These are phyloP conservation scores for Drosophila rufa DNA, from an alignment of 1,140 invertebrate genomes.

Conservation along the genomic window DNA sequence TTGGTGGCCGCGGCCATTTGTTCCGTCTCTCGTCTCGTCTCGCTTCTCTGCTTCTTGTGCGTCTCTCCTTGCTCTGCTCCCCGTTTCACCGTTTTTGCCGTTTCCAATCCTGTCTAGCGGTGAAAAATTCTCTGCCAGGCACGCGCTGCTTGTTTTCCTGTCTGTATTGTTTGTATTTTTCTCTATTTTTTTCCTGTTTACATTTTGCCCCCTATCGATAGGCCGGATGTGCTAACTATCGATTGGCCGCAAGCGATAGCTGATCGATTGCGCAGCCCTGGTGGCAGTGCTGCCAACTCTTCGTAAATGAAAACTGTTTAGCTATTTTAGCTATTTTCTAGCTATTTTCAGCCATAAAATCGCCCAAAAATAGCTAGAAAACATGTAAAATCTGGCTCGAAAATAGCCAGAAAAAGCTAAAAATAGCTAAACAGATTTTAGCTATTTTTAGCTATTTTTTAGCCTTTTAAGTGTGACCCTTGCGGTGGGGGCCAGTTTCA, in stretches of 20 bases:
- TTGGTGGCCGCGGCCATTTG: slow-evolving; percentile 70
- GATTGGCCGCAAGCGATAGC: slow-evolving; percentile 8
- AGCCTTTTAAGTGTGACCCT: no score
- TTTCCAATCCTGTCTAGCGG: not conserved
- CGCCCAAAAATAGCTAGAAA: no score
- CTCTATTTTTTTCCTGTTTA: slow-evolving; percentile 78
- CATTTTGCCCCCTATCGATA: slow-evolving; percentile 65
- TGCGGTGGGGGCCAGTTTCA: no score
- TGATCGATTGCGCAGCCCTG: slow-evolving; percentile 3
- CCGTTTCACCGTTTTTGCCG: not conserved
- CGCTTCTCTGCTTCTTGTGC: slow-evolving; percentile 29
- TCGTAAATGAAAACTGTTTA: no score
- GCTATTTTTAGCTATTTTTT: no score
- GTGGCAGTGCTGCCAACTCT: not conserved
- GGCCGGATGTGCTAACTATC: slow-evolving; percentile 20
- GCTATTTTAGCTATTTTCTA: no score
- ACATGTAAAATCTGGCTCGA: no score
- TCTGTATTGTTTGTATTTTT: slow-evolving; percentile 83
- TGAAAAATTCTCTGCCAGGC: slow-evolving; percentile 54
- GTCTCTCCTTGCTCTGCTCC: slow-evolving; percentile 9
- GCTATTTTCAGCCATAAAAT: no score
- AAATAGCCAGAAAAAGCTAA: no score
- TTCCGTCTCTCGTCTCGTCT: slow-evolving; percentile 25
- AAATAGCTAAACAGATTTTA: no score
- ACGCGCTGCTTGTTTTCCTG: slow-evolving; percentile 71